Percentiles rank a stretch among this genome's conserved stretches.
Conservation (phyloP, 2,888 invertebrate genomes). For the Corbicula japonica region DNA sequence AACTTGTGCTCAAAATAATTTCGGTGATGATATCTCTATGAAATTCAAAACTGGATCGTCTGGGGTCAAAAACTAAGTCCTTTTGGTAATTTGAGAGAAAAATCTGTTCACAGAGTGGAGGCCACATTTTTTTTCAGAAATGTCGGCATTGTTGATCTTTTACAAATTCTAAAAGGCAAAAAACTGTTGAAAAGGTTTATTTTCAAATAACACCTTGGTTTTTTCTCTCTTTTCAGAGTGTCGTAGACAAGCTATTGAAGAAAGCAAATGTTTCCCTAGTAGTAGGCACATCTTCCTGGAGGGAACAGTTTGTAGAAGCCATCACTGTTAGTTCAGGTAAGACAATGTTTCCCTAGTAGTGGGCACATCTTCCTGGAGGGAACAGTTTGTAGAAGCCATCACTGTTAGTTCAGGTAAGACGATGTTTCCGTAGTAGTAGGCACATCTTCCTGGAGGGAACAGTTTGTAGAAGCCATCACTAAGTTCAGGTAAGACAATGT, state of each 20-base stretch:
- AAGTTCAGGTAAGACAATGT: conserved; percentile 92
- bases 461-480: conserved; percentile 98
- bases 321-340: conserved; percentile 96
- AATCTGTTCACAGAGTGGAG: too few species aligned
- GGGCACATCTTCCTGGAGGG: conserved; percentile 99
- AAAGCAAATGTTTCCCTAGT: conserved; percentile 98
- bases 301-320: conserved; percentile 99
- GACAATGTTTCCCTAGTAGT: conserved; percentile 87
- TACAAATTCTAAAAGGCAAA: too few species aligned
- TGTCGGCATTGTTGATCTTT: too few species aligned
- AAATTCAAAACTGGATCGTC: too few species aligned
- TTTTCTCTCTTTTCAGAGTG: conserved; percentile 93
- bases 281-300: conserved; percentile 98
- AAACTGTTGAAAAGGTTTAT: too few species aligned
- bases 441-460: conserved; percentile 99
- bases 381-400: conserved; percentile 98
- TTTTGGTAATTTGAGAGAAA: too few species aligned
- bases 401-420: conserved; percentile 96
- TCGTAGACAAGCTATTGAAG: conserved; percentile 99
- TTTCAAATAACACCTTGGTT: too few species aligned
- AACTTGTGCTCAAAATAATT: too few species aligned
- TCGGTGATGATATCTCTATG: too few species aligned
- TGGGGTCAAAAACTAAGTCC: too few species aligned
- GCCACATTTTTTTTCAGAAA: too few species aligned
- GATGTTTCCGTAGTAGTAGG: conserved; percentile 89